Evolutionary conservation across 2,113 vertebrate genomes (phyloP), one percentile per base, ranked within the genome.

Genomic region (Carassius gibelio): DNA sequence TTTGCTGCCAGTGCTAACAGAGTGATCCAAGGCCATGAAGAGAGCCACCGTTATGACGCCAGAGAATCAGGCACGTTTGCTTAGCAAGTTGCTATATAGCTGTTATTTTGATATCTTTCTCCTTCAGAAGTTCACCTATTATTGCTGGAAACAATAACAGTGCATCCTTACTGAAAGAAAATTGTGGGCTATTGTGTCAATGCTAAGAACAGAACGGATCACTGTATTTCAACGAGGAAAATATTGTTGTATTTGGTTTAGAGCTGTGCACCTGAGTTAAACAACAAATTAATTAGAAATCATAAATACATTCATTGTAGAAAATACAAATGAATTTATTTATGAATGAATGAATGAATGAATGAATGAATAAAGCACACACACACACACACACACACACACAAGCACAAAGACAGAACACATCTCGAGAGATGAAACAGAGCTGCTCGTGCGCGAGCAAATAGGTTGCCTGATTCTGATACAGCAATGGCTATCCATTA

Each of bases 41-140:
- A 61, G 64, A 81, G 68, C 55, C 74, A 84, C 86, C 82, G 76
- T 80, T 84, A 86, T 87, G 69, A 87, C 66, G 69, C 42, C 38
- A 78, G 38, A 69, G 71, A 42, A 59, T 69, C 59, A 5, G 50
- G 26, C 74, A 72, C 78, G 52, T 75, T 84, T 81, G 75, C 83
- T 86, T 74, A 74, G 19, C 75, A 36, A 59, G 78, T 82, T 77
- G 42, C 38, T 83, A 74, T 36, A 61, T 36, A 62, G 52, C 2
- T 61, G n/a, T 52, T 81, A 48, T 69, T 83, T 38, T 57, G 59
- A 69, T 48, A 81, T 23, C n/a, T 23, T 79, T 75, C 38, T 36
- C 30, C 64, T 42, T 62, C 8, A 38, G 59, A 26, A 57, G 76
- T 14, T 21, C 45, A 69, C 48, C 81, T 81, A 26, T 26, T 26